These are phyloP conservation scores for Capreolus pygargus DNA, from an alignment of 2,113 vertebrate species.

Conservation along the genomic window DNA sequence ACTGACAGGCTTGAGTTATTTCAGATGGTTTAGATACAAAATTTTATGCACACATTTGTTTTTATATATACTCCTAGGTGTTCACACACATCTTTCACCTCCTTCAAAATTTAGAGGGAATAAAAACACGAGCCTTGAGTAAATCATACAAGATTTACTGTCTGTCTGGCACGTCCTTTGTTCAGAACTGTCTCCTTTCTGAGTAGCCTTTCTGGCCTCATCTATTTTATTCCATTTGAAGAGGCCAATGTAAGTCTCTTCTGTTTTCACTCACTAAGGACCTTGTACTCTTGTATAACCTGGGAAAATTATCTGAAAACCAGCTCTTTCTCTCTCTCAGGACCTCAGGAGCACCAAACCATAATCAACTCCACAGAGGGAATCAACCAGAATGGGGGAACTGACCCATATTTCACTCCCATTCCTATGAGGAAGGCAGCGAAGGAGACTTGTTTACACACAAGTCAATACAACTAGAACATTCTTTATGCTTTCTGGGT, in stretches of 20 bases:
- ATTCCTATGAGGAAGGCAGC: slow-evolving; percentile 8
- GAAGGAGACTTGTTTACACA: slow-evolving; percentile 48
- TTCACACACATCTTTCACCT: slow-evolving; percentile 65
- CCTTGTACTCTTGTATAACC: slow-evolving; percentile 30
- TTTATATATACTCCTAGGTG: slow-evolving; percentile 74
- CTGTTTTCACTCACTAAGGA: slow-evolving; percentile 3
- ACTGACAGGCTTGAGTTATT: slow-evolving; percentile 74
- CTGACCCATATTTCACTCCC: neutral
- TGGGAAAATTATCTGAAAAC: slow-evolving; percentile 55
- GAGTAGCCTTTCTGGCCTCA: neutral
- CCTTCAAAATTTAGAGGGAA: slow-evolving; percentile 75
- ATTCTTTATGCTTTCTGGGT: slow-evolving; percentile 44
- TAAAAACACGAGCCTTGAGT: slow-evolving; percentile 64
- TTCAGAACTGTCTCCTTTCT: slow-evolving; percentile 32
- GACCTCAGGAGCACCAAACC: slow-evolving; percentile 26
- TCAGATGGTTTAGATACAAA: slow-evolving; percentile 63
- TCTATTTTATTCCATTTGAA: slow-evolving; percentile 66
- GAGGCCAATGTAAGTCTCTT: slow-evolving; percentile 34
- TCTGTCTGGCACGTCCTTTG: slow-evolving; percentile 44
- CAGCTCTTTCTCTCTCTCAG: neutral
- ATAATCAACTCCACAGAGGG: slow-evolving; percentile 30
- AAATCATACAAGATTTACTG: slow-evolving; percentile 70
- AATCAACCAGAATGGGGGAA: neutral
- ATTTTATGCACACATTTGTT: slow-evolving; percentile 76
- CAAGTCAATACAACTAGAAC: slow-evolving; percentile 49